phyloP scores from a whole-genome alignment of 2,888 invertebrate genomes.

The Hirtodrosophila alboralis region DNA sequence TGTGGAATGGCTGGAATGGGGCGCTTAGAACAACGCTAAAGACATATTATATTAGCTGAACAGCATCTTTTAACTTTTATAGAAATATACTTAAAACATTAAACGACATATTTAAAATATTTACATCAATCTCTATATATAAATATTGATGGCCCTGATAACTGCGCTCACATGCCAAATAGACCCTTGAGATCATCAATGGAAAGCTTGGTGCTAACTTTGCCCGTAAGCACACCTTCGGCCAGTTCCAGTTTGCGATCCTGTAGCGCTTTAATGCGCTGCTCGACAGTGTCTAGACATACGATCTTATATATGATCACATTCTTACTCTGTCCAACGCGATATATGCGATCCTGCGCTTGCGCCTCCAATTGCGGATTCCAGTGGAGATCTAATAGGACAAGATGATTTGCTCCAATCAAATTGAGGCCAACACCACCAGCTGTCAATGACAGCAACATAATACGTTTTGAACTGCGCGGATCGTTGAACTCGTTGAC shows the following conservation, averaged over 20 bases:
- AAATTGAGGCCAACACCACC: conserved; percentile 98
- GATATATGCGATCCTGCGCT: conserved; percentile 96
- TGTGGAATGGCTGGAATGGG: background rate
- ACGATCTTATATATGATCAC: conserved; percentile 94
- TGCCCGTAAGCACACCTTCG: conserved; percentile 90
- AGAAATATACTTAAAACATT: too few relatives aligned
- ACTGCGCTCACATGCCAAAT: conserved; percentile 85
- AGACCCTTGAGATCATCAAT: conserved; percentile 91
- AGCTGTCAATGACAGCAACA: conserved; percentile 95
- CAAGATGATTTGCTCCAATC: conserved; percentile 95
- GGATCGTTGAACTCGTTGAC: conserved; percentile 90
- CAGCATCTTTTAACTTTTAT: background rate
- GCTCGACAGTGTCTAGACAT: conserved; percentile 94
- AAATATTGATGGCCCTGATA: too few relatives aligned
- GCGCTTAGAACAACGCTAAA: background rate
- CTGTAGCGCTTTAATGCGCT: conserved; percentile 92
- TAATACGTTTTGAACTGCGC: conserved; percentile 86
- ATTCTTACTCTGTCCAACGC: conserved; percentile 93
- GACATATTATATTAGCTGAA: background rate
- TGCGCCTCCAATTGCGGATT: conserved; percentile 98
- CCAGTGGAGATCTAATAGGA: conserved; percentile 97
- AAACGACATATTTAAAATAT: too few relatives aligned
- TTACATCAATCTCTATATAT: background rate
- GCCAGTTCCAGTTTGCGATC: conserved; percentile 91
- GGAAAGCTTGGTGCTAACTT: conserved; percentile 89